These are phyloP conservation scores for Zaprionus obscuricornis DNA, from an alignment of 2,888 invertebrate genomes.

Conservation along the genomic window DNA sequence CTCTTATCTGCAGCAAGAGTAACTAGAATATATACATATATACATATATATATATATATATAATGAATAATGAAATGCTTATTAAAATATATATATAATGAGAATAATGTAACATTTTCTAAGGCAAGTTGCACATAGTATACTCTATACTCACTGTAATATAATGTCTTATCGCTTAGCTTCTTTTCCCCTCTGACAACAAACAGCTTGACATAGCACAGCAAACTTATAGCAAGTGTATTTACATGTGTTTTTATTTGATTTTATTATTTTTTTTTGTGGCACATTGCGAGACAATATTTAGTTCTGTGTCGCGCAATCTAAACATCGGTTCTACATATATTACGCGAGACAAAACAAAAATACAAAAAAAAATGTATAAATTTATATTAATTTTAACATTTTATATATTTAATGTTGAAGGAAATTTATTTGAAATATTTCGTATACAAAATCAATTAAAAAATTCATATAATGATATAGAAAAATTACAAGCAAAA, in stretches of 20 bases:
- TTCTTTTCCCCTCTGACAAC: too few species aligned
- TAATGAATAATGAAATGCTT: neutral
- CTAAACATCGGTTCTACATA: slow-evolving; percentile 32
- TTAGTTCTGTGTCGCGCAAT: slow-evolving; percentile 38
- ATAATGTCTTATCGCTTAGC: too few species aligned
- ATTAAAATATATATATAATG: too few species aligned
- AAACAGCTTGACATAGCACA: too few species aligned
- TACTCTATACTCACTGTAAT: too few species aligned
- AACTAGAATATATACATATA: slow-evolving; percentile 5
- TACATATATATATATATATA: slow-evolving; percentile 2
- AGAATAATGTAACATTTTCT: too few species aligned
- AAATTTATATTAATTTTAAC: slow-evolving; percentile 2
- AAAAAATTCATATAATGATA: slow-evolving; percentile 23
- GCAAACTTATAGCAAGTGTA: too few species aligned
- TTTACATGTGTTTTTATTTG: slow-evolving; percentile 8
- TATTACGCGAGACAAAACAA: neutral
- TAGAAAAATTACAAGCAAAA: slow-evolving; percentile 34
- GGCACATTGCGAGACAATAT: neutral
- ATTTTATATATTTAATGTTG: neutral
- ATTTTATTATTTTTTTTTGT: slow-evolving; percentile 13
- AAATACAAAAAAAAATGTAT: slow-evolving; percentile 20
- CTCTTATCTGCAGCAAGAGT: slow-evolving; percentile 33
- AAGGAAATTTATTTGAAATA: slow-evolving; percentile 29
- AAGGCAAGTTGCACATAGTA: too few species aligned
- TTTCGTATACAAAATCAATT: slow-evolving; percentile 36